Base-by-base conservation (phyloP, 2,113 vertebrate species). In the Gambusia holbrooki region DNA sequence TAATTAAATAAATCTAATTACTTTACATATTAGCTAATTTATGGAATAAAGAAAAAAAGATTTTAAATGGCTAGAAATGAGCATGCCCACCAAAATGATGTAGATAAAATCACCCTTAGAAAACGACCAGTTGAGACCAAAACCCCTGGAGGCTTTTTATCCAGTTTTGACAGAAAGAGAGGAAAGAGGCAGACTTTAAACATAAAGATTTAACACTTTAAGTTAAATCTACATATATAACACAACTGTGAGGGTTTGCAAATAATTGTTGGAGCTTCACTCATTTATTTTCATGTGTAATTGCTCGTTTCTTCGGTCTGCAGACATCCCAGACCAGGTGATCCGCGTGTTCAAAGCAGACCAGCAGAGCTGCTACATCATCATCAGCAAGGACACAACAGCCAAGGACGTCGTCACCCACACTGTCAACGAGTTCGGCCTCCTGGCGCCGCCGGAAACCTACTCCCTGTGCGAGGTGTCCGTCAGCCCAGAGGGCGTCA, bases 301-400 rank as follows among this genome's bases (percentile, higher is more conserved):
- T 33, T 70, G 8, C 78, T 27, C 27, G 8, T 30, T 69, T 19
- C 66, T 48, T 19, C 45, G 5, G 17, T 19, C 32, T 19, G 35
- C 0, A 99, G 98, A 99, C 89, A 96, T 97, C 88, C 97, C 97
- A 1, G 98, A 99, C 90, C 98, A 99, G 92, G 98, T 98, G 75
- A 98, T 99, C 40, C 90, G 97, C 74, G 97, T 99, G 83, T 99
- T 98, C 92, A 98, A 96, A 90, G 97, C 96, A 0, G 98, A 99
- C 90, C 98, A 99, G 87, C 97, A 98, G 90, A 99, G 98, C 71
- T 98, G 97, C 90, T 99, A 99, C 92, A 97, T 99, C 84, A 97
- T 99, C 90, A 98, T 99, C 92, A 97, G 97, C 90, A 98, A 98
- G 86, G 97, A 99, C 91, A 97, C 96, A 2, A 99, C 96, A 7